Base-by-base conservation (phyloP, 2,797 vertebrate genomes). In the Microhierax caerulescens region DNA sequence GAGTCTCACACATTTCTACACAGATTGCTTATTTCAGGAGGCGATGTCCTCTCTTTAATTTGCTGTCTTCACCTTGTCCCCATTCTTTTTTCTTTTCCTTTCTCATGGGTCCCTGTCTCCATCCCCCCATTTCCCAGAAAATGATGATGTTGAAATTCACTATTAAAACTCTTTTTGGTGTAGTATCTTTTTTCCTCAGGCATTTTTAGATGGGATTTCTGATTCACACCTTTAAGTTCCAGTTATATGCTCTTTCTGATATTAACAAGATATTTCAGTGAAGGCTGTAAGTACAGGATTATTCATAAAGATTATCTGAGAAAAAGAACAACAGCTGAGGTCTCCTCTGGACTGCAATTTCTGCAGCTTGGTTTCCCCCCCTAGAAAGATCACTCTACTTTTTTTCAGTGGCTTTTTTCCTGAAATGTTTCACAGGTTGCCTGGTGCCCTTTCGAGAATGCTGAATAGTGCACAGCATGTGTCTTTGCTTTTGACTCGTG, bases 251-350 rank as follows among this genome's bases (percentile, higher is more conserved):
- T 91, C 88, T 95, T 88, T 96, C 88, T 96, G 90, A 90, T 96
- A 93, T 91, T 95, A 96, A 89, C 75, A 91, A 91, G 59, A 51
- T 77, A 73, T 91, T 94, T 95, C 83, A 25, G 36, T 96, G 95
- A 95, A 89, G 87, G 92, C 77, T 88, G 50, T 92, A 96, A 95
- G 47, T 14, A 41, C 50, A 79, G 50, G 4, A 78, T 94, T 63
- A 92, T 93, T 98, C 95, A 90, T 92, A 95, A 96, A 97, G 72
- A 86, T 82, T 96, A 89, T 90, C 76, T 95, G 92, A 84, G 92
- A 88, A 89, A 95, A 97, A 94, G 91, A 94, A 83, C 23, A 95
- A 92, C 78, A 53, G 5, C 67, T 81, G 23, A 76, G 80, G 53
- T 95, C 67, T 97, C 53, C 64, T 95, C 88, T 97, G 72, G 48